These are phyloP conservation scores for Theristicus caerulescens DNA, from an alignment of 2,113 vertebrate genomes.

Conservation along the genomic window DNA sequence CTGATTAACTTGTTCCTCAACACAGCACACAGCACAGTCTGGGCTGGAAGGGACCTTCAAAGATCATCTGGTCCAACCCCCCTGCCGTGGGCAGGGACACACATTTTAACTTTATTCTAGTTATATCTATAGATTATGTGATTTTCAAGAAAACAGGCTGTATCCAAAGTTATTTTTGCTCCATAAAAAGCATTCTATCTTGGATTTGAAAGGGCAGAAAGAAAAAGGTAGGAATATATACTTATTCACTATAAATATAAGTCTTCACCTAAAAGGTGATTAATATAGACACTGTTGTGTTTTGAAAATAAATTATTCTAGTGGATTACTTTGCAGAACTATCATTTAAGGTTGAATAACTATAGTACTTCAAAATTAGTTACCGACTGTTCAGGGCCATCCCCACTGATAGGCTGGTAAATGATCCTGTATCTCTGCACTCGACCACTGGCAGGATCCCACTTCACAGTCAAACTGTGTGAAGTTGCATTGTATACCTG, in stretches of 20 bases:
- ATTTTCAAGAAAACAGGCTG: not conserved
- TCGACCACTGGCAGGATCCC: slow-evolving; percentile 88
- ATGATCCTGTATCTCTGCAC: slow-evolving; percentile 88
- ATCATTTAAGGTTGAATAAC: not conserved
- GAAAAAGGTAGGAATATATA: not conserved
- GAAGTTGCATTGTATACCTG: slow-evolving; percentile 91
- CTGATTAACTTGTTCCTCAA: not conserved
- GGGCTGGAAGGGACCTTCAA: too few species aligned
- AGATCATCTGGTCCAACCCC: too few species aligned
- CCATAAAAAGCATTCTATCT: not conserved
- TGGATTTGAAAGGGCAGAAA: not conserved
- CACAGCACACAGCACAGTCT: too few species aligned
- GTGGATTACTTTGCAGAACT: not conserved
- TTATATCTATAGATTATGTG: too few species aligned
- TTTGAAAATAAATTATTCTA: not conserved
- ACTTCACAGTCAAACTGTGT: slow-evolving; percentile 85
- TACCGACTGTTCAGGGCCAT: slow-evolving; percentile 81
- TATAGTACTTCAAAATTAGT: not conserved
- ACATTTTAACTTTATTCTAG: not conserved
- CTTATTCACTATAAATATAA: not conserved
- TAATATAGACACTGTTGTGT: not conserved
- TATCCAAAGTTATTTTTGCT: not conserved
- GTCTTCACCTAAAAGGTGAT: not conserved
- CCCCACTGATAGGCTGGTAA: slow-evolving; percentile 79
- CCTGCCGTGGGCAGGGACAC: too few species aligned